These are phyloP conservation scores for Rhogogaster chlorosoma DNA, from an alignment of 2,888 invertebrate genomes.

Conservation along the genomic window DNA sequence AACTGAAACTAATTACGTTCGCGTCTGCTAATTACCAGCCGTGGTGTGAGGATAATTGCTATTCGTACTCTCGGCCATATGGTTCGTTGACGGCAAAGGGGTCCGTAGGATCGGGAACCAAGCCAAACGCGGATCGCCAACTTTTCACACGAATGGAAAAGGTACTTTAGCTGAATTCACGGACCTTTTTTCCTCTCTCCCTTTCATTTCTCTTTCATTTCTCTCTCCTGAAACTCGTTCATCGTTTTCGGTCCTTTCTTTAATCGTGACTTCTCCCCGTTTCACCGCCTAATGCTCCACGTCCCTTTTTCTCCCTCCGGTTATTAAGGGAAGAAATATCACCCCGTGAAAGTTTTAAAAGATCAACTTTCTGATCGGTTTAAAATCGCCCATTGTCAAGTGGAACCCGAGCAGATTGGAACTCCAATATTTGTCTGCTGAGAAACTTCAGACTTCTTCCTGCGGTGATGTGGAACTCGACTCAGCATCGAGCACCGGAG, in stretches of 20 bases:
- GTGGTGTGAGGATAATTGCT: constrained; percentile 40
- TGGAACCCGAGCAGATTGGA: neutral
- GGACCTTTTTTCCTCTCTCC: neutral
- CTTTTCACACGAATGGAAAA: constrained; percentile 22
- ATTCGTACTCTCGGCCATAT: constrained; percentile 37
- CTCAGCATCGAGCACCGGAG: neutral
- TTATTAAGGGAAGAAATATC: neutral
- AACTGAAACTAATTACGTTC: constrained; percentile 42
- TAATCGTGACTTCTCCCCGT: neutral
- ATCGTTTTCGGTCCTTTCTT: neutral
- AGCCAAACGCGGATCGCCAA: neutral
- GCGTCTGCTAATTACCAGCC: constrained; percentile 28
- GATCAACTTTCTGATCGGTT: neutral
- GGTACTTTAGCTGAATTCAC: neutral
- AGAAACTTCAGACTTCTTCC: neutral
- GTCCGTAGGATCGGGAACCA: neutral
- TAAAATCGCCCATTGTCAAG: constrained; percentile 8
- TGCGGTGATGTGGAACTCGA: neutral
- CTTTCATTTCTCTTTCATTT: neutral
- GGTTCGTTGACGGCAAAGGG: constrained; percentile 16
- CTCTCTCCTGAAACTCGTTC: neutral
- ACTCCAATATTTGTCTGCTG: neutral
- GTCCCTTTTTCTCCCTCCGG: neutral
- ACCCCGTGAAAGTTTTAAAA: neutral
- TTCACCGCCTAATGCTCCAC: neutral